Percentiles rank a stretch among this genome's conserved stretches.
These are phyloP conservation scores for Pollenia labialis DNA, from an alignment of 2,888 invertebrate genomes.

Conservation along the genomic window DNA sequence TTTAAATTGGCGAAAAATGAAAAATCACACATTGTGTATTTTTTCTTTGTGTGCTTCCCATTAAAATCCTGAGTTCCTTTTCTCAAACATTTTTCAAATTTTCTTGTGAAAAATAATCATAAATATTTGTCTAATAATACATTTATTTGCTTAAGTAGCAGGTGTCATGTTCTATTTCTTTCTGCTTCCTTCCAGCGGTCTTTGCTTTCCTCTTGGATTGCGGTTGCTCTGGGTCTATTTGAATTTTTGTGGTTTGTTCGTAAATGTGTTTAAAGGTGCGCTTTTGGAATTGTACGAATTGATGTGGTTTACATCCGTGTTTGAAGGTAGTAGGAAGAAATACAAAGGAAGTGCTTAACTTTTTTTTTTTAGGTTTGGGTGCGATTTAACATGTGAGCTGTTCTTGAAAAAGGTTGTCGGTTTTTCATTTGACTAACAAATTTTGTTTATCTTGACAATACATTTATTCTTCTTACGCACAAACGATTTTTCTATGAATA, in stretches of 20 bases:
- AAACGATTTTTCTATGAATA: not conserved
- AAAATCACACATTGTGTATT: not conserved
- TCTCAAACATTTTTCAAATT: slow-evolving; percentile 5
- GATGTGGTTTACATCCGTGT: not conserved
- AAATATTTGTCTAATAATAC: slow-evolving; percentile 32
- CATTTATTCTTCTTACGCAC: slow-evolving; percentile 13
- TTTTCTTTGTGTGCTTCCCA: not conserved
- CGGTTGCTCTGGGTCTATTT: not conserved
- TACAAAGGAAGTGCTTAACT: no score
- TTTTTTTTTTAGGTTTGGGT: no score
- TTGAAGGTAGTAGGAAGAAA: not conserved
- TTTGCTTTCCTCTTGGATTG: not conserved
- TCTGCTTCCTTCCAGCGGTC: no score
- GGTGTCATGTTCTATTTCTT: not conserved
- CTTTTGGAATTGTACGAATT: not conserved
- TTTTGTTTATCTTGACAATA: no score
- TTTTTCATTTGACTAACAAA: not conserved
- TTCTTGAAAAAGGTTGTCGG: no score
- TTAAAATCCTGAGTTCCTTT: not conserved
- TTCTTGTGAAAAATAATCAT: slow-evolving; percentile 27
- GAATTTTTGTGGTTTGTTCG: not conserved
- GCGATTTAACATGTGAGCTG: no score
- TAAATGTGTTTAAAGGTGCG: not conserved
- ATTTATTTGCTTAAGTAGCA: slow-evolving; percentile 22
- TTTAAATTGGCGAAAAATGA: not conserved